A percentile compares a stretch with the other conserved stretches of the same genome.
Conservation (phyloP, 1,140 invertebrate species). For the Mamestra configurata region DNA sequence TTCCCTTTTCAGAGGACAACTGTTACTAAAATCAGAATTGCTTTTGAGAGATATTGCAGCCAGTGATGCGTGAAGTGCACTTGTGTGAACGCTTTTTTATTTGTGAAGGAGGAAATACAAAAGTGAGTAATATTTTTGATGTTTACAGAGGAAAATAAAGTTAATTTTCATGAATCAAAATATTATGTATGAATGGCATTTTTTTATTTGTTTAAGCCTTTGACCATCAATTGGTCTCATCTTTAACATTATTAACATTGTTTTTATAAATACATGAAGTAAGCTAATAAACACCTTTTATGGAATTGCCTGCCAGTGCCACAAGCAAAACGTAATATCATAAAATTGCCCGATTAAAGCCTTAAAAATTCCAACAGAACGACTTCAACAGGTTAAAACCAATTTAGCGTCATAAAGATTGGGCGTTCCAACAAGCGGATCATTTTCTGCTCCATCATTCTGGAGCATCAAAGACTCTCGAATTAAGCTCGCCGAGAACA, state of each 20-base stretch:
- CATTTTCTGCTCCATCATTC: constrained; percentile 70
- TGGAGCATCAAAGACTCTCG: constrained; percentile 66
- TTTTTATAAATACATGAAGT: too few species aligned
- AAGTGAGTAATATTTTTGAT: background rate
- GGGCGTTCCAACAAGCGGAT: constrained; percentile 61
- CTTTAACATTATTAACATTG: too few species aligned
- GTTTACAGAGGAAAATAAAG: background rate
- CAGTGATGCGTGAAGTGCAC: constrained; percentile 31
- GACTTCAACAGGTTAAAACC: constrained; percentile 66
- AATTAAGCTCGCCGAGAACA: constrained; percentile 61
- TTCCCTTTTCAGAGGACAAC: constrained; percentile 42
- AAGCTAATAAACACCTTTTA: too few species aligned
- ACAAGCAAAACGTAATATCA: too few species aligned
- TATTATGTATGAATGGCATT: too few species aligned
- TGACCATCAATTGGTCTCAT: too few species aligned
- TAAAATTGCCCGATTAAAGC: background rate
- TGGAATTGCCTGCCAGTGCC: too few species aligned
- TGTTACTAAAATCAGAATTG: constrained; percentile 32
- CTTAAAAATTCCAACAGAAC: constrained; percentile 30
- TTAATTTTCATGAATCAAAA: background rate
- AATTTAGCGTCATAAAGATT: constrained; percentile 66
- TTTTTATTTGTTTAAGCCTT: too few species aligned
- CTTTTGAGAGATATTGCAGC: constrained; percentile 36
- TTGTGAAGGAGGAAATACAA: background rate
- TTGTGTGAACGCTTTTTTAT: constrained; percentile 16